Conservation (phyloP, 2,113 vertebrate genomes). For the Myotis brandtii region DNA sequence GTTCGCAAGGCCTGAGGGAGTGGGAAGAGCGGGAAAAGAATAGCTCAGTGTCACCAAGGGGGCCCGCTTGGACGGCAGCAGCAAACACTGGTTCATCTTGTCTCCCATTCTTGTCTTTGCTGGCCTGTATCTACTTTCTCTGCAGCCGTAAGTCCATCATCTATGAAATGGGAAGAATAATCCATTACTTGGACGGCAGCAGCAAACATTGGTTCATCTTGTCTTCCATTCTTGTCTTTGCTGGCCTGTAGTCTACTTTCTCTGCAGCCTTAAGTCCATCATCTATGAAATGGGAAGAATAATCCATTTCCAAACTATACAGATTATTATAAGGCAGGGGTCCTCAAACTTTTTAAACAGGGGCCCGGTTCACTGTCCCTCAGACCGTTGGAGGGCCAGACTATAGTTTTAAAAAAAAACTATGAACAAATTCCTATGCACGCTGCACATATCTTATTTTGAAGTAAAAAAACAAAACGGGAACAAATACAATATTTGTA, state of each 20-base stretch:
- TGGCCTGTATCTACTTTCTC: not conserved
- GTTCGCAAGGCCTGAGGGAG: conserved; percentile 25
- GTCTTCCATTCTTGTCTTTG: not conserved
- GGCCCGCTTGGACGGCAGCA: conserved; percentile 25
- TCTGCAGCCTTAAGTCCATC: not conserved
- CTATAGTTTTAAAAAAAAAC: too few relatives aligned
- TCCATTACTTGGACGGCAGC: conserved; percentile 11
- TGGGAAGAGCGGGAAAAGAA: too few relatives aligned
- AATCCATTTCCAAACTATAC: fast-evolving
- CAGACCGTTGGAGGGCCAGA: too few relatives aligned
- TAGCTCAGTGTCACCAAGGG: not conserved
- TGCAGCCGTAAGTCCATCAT: not conserved
- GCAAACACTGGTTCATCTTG: not conserved
- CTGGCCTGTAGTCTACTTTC: not conserved
- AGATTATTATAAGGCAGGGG: too few relatives aligned
- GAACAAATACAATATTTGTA: too few relatives aligned
- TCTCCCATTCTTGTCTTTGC: not conserved
- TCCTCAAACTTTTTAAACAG: too few relatives aligned
- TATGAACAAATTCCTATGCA: too few relatives aligned
- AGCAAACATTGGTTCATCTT: not conserved
- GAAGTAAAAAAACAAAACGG: too few relatives aligned
- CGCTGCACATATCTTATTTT: too few relatives aligned
- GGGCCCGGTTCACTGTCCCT: too few relatives aligned
- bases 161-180: not conserved
- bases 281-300: not conserved